Conservation (phyloP, 2,113 vertebrate species). For the Bostrychus sinensis region DNA sequence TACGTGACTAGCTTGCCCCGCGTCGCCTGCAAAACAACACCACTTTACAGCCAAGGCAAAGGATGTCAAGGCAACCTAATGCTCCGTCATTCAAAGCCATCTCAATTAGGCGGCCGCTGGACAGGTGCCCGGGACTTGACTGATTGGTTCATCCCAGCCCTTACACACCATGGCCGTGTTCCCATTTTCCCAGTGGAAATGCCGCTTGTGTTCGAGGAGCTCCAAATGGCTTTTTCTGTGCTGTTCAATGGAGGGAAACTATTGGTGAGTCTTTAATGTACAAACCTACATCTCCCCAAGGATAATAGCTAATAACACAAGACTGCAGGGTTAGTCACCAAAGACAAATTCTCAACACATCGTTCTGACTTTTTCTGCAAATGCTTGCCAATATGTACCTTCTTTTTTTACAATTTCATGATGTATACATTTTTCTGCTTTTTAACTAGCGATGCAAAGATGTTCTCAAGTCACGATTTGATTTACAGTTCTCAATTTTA, state of each 20-base stretch:
- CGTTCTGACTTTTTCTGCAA: neutral
- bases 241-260: slow-evolving; percentile 20
- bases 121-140: slow-evolving; percentile 41
- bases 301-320: slow-evolving; percentile 14
- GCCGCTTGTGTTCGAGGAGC: slow-evolving; percentile 15
- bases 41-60: slow-evolving; percentile 36
- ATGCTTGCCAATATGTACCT: neutral
- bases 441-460: too few relatives aligned
- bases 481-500: too few relatives aligned
- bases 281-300: slow-evolving; percentile 5
- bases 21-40: slow-evolving; percentile 38
- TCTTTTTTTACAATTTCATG: neutral
- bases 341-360: neutral
- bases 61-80: slow-evolving; percentile 54
- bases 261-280: slow-evolving; percentile 21
- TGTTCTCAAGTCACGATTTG: too few relatives aligned
- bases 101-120: slow-evolving; percentile 57
- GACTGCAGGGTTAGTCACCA: neutral
- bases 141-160: slow-evolving; percentile 39
- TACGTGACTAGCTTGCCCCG: slow-evolving; percentile 49
- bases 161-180: slow-evolving; percentile 27
- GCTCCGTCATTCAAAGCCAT: slow-evolving; percentile 54
- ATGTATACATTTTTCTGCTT: too few relatives aligned
- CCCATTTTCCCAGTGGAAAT: slow-evolving; percentile 31
- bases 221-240: slow-evolving; percentile 31